Base-by-base conservation (phyloP, 2,113 vertebrate species). In the Hystrix brachyura region DNA sequence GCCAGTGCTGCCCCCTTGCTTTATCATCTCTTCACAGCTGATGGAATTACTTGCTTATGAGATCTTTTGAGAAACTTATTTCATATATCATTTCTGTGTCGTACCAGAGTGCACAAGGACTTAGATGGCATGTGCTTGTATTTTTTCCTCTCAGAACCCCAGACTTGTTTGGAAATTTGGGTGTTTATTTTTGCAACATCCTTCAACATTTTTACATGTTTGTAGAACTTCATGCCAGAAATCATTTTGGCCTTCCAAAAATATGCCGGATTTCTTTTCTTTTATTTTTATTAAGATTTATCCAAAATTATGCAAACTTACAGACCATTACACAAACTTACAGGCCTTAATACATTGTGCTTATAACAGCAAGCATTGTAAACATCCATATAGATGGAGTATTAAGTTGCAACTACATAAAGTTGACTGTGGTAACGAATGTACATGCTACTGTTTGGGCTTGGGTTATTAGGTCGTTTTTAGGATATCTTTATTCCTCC, bases 121-220 rank as follows among this genome's bases (percentile, higher is more conserved):
- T 5, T 76, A 14, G 21, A 14, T 59, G 67, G 67, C 46, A 80
- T 25, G 15, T 13, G 43, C 27, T 82, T 21, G 34, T 72, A 53
- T 43, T 90, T 85, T 78, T 91, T 32, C 38, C 23, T 91, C 62
- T 88, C 8, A 1, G 25, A 93, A 69, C 17, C 21, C 21, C 62
- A 55, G 78, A 86, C 17, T 64, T 80, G 29, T 79, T 93, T 72
- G 27, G 23, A 67, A 82, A 7, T 55, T 51, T 76, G 23, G 43
- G 62, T 67, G 38, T 87, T 95, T 91, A 62, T 55, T 67, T 93
- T 92, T 86, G 76, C 5, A 32, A 62, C 27, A 38, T 62, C 19
- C 59, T 53, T 43, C 6, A 65, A 53, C 53, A 72, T 90, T 83
- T 97, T 72, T 60, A 94, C 55, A 62, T 96, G 59, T 74, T 94